phyloP scores from a whole-genome alignment of 2,113 vertebrate genomes.

The Gadus chalcogrammus region DNA sequence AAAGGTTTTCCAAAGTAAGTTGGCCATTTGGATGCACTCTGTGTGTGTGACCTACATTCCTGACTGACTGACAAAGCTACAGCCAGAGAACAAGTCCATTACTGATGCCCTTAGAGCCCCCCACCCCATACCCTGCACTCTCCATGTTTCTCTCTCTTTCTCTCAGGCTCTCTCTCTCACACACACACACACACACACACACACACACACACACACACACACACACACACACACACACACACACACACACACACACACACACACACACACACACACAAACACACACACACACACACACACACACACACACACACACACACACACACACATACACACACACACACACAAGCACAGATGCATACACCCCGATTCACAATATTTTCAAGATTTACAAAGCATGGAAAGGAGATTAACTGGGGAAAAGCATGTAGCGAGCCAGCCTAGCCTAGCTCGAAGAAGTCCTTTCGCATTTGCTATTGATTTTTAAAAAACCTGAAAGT shows the following conservation, averaged over 20 bases:
- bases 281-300: not conserved
- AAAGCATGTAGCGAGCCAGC: no score
- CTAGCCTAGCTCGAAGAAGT: no score
- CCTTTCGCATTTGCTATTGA: no score
- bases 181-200: no score
- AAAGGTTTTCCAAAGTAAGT: constrained; percentile 38
- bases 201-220: not conserved
- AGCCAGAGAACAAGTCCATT: constrained; percentile 30
- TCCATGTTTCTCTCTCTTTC: no score
- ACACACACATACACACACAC: not conserved
- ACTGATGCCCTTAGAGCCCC: constrained; percentile 20
- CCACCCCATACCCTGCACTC: not conserved
- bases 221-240: not conserved
- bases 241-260: no score
- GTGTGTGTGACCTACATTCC: constrained; percentile 67
- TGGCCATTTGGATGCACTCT: constrained; percentile 46
- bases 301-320: constrained; percentile 1
- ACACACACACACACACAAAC: constrained; percentile 6
- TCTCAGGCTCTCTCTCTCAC: not conserved
- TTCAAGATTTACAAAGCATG: no score
- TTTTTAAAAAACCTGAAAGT: no score
- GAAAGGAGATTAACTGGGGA: no score
- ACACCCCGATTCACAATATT: no score
- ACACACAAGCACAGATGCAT: no score
- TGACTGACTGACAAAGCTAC: constrained; percentile 40